Evolutionary conservation across 1,140 invertebrate genomes (phyloP), one percentile per base, ranked within the genome.

Genomic region (Choristoneura fumiferana): DNA sequence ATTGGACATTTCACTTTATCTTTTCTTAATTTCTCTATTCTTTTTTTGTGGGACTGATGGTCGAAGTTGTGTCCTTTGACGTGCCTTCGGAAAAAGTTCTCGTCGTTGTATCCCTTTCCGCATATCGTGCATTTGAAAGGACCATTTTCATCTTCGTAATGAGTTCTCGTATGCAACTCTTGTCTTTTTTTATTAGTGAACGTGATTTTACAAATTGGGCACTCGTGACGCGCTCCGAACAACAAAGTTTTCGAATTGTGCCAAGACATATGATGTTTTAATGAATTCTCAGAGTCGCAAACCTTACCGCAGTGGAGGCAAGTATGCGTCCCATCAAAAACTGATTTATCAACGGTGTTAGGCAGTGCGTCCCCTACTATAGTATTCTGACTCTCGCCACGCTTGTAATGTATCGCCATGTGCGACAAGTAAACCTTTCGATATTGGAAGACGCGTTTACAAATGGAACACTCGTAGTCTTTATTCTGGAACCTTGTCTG

Each of bases 1-100:
- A 90, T 85, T 0, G 89, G 88, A 63, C 89, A 90, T 34, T 87
- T 83, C 1, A 90, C 84, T 62, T 88, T 85, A 38, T 80, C 78
- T 55, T 84, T 85, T 29, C 85, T 65, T 4, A 87, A 63, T 40
- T 76, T 86, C 8, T 79, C 84, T 37, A 87, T 80, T 0, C 84
- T 56, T 36, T 81, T 81, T 49, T 88, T 83, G 57, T 88, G 84
- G 0, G 78, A 80, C 10, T 79, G 72, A 52, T 86, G 71, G 54
- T 86, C 81, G 36, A 90, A 87, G 35, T 89, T 89, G 57, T 90
- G 89, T 0, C 82, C 81, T 57, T 89, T 89, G 4, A 88, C 63
- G 55, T 90, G 89, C 35, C 72, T 67, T 8, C 65, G 73, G 45
- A 66, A 80, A 58, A 84, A 87, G 0, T 79, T 74, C 56, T 88